Conservation (phyloP, 2,797 vertebrate genomes). For the Chrosomus eos region DNA sequence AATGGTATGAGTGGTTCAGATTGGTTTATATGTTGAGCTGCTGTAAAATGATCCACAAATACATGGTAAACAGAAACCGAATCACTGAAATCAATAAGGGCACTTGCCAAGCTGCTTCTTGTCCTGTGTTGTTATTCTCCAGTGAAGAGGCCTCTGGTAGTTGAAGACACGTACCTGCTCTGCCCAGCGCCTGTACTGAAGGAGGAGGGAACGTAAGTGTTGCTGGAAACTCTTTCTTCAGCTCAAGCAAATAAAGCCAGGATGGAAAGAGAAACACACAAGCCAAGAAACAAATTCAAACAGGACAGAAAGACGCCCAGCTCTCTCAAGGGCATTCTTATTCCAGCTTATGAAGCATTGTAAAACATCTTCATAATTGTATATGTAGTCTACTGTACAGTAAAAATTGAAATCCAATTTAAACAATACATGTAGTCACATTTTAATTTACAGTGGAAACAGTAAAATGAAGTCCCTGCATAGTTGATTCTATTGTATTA, state of each 20-base stretch:
- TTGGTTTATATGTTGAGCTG: not conserved
- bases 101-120: not conserved
- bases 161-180: slow-evolving; percentile 91
- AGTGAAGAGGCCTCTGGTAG: slow-evolving; percentile 94
- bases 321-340: not conserved
- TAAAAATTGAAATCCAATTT: not conserved
- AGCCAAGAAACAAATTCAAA: slow-evolving; percentile 34
- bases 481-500: not conserved
- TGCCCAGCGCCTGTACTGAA: slow-evolving; percentile 92
- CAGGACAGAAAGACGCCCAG: slow-evolving; percentile 14
- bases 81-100: not conserved
- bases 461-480: not conserved
- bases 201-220: slow-evolving; percentile 90
- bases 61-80: not conserved
- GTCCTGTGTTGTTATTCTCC: slow-evolving; percentile 54
- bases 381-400: not conserved
- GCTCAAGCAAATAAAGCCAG: slow-evolving; percentile 2
- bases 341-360: not conserved
- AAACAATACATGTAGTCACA: not conserved
- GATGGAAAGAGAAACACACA: slow-evolving; percentile 21
- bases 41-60: not conserved
- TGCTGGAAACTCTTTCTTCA: slow-evolving; percentile 3
- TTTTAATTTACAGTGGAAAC: not conserved
- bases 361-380: not conserved
- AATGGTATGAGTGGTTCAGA: not conserved